Evolutionary conservation across 2,888 invertebrate species (phyloP).

Genomic region (Andrena bicolor): DNA sequence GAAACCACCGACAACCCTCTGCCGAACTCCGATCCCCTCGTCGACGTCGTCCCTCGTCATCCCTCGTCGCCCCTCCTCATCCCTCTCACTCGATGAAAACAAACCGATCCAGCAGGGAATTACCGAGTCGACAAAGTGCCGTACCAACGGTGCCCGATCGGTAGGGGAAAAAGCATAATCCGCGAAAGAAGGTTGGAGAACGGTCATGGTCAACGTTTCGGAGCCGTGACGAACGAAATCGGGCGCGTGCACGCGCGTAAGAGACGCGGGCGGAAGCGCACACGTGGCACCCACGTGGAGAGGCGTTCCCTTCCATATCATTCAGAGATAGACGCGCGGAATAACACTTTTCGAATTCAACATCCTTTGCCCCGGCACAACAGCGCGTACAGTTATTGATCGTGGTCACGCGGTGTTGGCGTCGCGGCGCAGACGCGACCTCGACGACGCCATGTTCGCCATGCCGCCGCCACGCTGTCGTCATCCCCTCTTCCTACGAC

Average conservation of each 20-base stretch:
- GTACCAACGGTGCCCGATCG: too few relatives aligned
- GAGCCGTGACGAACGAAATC: conserved; percentile 49
- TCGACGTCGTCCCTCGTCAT: not conserved
- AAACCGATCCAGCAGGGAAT: not conserved
- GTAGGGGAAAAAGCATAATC: not conserved
- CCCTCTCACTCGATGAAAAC: not conserved
- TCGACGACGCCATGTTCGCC: conserved; percentile 84
- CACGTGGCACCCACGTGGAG: conserved; percentile 84
- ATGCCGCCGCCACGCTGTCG: conserved; percentile 80
- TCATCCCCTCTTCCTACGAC: conserved; percentile 23
- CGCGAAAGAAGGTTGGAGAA: conserved; percentile 1
- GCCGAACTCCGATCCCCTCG: not conserved
- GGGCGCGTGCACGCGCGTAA: conserved; percentile 68
- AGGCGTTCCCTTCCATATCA: conserved; percentile 85
- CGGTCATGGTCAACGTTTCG: conserved; percentile 5
- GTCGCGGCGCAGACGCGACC: conserved; percentile 86
- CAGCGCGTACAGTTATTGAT: conserved; percentile 78
- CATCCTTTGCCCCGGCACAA: conserved; percentile 81
- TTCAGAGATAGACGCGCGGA: conserved; percentile 85
- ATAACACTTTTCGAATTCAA: conserved; percentile 85
- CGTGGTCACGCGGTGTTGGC: conserved; percentile 86
- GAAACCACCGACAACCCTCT: not conserved
- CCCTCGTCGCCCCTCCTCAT: not conserved
- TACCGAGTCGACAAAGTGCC: not conserved
- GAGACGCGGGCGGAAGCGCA: conserved; percentile 78